Conservation (phyloP, 2,797 vertebrate genomes). For the Gallirallus australis region DNA sequence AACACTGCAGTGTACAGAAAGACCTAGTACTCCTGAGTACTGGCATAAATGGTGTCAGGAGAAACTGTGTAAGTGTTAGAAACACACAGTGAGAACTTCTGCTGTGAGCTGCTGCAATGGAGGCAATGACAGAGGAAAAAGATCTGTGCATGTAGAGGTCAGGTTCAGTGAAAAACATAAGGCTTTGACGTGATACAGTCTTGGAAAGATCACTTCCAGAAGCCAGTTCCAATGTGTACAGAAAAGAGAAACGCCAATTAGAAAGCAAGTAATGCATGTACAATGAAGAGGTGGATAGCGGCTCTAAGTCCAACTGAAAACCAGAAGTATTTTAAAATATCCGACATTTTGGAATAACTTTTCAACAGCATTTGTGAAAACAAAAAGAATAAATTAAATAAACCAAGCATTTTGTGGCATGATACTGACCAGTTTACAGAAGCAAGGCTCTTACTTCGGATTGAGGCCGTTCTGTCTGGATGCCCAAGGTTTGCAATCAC, state of each 20-base stretch:
- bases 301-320: neutral
- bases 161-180: neutral
- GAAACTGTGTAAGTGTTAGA: neutral
- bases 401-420: neutral
- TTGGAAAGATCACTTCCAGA: neutral
- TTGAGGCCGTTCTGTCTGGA: neutral
- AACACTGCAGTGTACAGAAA: accelerated
- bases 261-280: neutral
- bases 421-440: neutral
- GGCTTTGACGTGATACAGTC: neutral
- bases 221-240: neutral
- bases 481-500: neutral
- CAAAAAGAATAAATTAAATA: neutral
- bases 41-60: neutral
- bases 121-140: neutral
- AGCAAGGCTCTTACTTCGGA: neutral
- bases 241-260: neutral
- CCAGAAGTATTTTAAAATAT: neutral
- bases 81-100: neutral
- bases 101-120: neutral
- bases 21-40: neutral
- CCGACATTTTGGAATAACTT: neutral
- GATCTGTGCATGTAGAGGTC: accelerated
- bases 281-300: neutral
- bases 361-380: neutral